Base-by-base conservation (phyloP, 2,113 vertebrate genomes). In the Coptodon rendalli region DNA sequence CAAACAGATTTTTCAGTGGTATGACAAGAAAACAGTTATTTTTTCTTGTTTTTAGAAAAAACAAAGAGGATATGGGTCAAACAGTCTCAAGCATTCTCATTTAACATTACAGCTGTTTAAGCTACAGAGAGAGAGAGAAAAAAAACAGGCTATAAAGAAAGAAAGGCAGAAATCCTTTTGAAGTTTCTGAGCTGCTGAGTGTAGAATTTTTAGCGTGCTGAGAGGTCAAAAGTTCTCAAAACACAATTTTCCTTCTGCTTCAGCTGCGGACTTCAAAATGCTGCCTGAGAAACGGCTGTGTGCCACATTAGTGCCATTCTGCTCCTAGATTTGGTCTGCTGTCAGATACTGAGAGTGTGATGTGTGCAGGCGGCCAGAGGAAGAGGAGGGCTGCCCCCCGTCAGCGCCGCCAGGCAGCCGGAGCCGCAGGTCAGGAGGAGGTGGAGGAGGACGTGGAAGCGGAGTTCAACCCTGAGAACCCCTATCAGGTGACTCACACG, bases 381-480 rank as follows among this genome's bases (percentile, higher is more conserved):
- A 96, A 96, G 94, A 97, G 95, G 94, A 97, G 97, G 92, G 97
- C 96, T 50, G 89, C 92, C 34, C 91, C 93, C 54, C 97, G 97
- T 88, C 97, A 94, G 87, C 96, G 88, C 56, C 95, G 96, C 29
- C 97, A 96, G 90, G 87, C 95, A 80, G 89, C 52, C 0, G 81
- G 10, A 38, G 97, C 96, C 4, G 85, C 86, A 27, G 45, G 73
- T 50, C 45, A 78, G 73, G 40, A 24, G 53, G 22, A 50, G 93
- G 34, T 68, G 61, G 63, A 14, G 40, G 29, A 11, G 17, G 52
- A 82, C 7, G 93, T 88, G 71, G 93, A 94, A 89, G 91, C 96
- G 24, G 91, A 93, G 6, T 95, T 97, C 93, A 98, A 98, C 91
- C 97, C 97, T 1, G 97, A 98, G 80, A 98, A 98, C 89, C 98